Base-by-base conservation (phyloP, 2,113 vertebrate species). In the Leptocoma aspasia region DNA sequence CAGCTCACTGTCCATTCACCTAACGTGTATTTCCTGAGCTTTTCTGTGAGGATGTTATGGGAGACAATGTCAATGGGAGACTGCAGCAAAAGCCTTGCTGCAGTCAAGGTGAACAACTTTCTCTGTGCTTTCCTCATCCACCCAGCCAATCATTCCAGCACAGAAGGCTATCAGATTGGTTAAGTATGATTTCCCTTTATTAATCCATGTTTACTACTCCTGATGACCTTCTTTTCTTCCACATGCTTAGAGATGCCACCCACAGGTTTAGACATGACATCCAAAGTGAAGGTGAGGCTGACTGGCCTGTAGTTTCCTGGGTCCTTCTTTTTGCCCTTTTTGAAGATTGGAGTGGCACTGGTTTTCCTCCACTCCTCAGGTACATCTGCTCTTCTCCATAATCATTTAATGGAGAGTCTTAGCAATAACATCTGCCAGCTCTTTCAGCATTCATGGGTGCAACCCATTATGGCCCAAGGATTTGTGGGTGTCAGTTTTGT, bases 211-310 rank as follows among this genome's bases (percentile, higher is more conserved):
- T 82, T 28, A 26, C 28, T 53, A 10, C 28, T n/a, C 19, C 47
- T 39, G 33, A 52, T 50, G 30, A 52, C 19, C 23, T 37, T 44
- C 11, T 77, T 45, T 60, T n/a, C 15, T 15, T 82, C 18, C 61
- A n/a, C 0, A 0, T n/a, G 20, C 28, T 53, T 53, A 26, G 39
- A 53, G 39, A n/a, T 39, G 26, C 8, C 37, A 14, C 13, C 5
- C 24, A 60, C 7, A 26, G 15, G 24, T 20, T 60, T 60, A 53
- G 53, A 21, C 19, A 28, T 16, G 31, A 30, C 35, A 57, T 15
- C 23, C 52, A 66, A 28, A 16, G 8, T 60, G 45, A 75, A 66
- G 19, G 11, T 53, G 45, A 66, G 59, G 6, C 28, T 66, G 33
- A 59, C 19, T 24, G 23, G 19, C 13, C 37, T 59, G 8, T 45